Conservation (phyloP, 2,797 vertebrate species). For the Sandelia bainsii region DNA sequence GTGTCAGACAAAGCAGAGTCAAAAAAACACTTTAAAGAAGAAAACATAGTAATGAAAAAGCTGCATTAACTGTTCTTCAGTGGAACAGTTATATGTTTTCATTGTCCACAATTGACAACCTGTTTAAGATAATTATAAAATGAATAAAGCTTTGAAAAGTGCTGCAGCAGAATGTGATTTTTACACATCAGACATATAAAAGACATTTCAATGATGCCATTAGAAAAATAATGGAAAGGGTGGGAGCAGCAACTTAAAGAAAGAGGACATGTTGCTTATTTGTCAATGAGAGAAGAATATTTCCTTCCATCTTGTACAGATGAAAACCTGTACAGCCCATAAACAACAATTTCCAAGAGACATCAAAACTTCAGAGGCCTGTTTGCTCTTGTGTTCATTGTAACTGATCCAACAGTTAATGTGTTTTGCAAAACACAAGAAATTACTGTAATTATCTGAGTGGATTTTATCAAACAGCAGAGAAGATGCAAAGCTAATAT, state of each 20-base stretch:
- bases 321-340: conserved; percentile 9
- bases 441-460: not conserved
- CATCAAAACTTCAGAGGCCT: conserved; percentile 9
- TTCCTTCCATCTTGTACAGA: conserved; percentile 7
- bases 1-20: not conserved
- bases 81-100: not conserved
- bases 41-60: not conserved
- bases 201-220: conserved; percentile 26
- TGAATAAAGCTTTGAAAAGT: conserved; percentile 17
- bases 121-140: conserved; percentile 28
- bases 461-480: not conserved
- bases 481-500: conserved; percentile 1
- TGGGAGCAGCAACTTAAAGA: not conserved
- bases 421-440: conserved; percentile 7
- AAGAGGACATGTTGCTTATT: not conserved
- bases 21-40: not conserved
- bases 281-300: not conserved
- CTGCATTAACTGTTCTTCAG: not conserved
- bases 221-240: not conserved
- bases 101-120: conserved; percentile 17
- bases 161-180: conserved; percentile 12
- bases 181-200: conserved; percentile 37
- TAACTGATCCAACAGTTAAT: not conserved
- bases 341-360: not conserved
- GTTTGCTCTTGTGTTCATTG: not conserved